Conservation (phyloP, 1,140 invertebrate genomes). For the Phocides pigmalion region DNA sequence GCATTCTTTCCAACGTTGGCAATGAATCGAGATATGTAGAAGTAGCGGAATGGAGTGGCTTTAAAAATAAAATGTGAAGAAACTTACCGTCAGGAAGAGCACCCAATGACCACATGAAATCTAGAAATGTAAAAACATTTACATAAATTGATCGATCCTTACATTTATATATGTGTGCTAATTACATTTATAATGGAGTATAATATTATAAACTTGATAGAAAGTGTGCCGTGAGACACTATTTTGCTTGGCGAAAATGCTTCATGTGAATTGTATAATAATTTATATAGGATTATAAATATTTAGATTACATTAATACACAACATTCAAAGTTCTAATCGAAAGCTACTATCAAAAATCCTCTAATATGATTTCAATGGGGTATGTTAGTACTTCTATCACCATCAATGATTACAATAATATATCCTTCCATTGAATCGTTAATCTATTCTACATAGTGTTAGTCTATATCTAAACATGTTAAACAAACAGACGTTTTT, state of each 20-base stretch:
- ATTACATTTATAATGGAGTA: slow-evolving; percentile 32
- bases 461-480: slow-evolving; percentile 83
- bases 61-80: slow-evolving; percentile 62
- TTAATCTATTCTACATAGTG: slow-evolving; percentile 82
- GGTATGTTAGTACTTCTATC: slow-evolving; percentile 73
- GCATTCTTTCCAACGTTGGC: slow-evolving; percentile 32
- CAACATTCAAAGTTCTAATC: slow-evolving; percentile 61
- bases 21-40: slow-evolving; percentile 58
- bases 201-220: slow-evolving; percentile 53
- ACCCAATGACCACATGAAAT: slow-evolving; percentile 99
- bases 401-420: slow-evolving; percentile 56
- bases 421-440: slow-evolving; percentile 50
- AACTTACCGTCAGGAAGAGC: slow-evolving; percentile 97
- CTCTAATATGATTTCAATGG: slow-evolving; percentile 61
- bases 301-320: slow-evolving; percentile 53
- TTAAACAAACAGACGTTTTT: slow-evolving; percentile 82
- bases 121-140: slow-evolving; percentile 92
- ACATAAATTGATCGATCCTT: slow-evolving; percentile 83
- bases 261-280: slow-evolving; percentile 44
- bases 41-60: slow-evolving; percentile 52
- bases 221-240: slow-evolving; percentile 77
- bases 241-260: slow-evolving; percentile 79
- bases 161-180: slow-evolving; percentile 60
- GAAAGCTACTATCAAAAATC: slow-evolving; percentile 56
- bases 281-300: slow-evolving; percentile 49